Evolutionary conservation across 2,888 invertebrate genomes (phyloP), one percentile per base, ranked within the genome.

Genomic region (Cenopis cana): DNA sequence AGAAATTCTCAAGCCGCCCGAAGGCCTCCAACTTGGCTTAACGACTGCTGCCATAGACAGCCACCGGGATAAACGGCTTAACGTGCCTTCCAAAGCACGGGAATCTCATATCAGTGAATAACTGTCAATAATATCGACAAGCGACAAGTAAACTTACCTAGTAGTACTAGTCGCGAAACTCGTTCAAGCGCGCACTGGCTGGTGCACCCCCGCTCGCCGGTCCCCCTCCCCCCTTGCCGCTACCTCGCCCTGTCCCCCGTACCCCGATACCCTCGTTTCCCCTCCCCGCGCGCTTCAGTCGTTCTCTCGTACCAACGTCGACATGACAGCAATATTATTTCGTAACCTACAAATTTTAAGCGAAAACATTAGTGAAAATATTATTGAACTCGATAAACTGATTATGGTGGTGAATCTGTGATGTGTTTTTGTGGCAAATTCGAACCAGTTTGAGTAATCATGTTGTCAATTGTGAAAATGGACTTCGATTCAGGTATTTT

Each of bases 401-500:
- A 8, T 50, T 41, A 64, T 29, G 14, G 50, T 24, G n/a, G 20
- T 36, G 11, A 18, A 24, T 50, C 50, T 62, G 69, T 56, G 52
- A 29, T 2, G 60, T 18, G 18, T 33, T 55, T 60, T n/a, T 24
- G 56, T 29, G 33, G 57, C 50, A 38, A 50, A 41, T 52, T 64
- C 59, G 64, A 38, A 52, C 24, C 50, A 20, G 12, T 33, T 36
- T 9, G 8, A 5, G 33, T 33, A 55, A 46, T 33, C 46, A 50
- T 69, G 60, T 66, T 71, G 36, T 60, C 55, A 46, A 61, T 71
- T 61, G 54, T 61, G 24, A 55, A 66, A 36, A 66, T 71, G 60
- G 70, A 71, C 41, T 41, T 18, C 17, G 54, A 55, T 61, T 60
- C 70, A 60, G 66, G 70, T 71, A 61, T 12, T 36, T 24, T 24